Conservation (phyloP, 2,888 invertebrate genomes). For the Phlogophora meticulosa region DNA sequence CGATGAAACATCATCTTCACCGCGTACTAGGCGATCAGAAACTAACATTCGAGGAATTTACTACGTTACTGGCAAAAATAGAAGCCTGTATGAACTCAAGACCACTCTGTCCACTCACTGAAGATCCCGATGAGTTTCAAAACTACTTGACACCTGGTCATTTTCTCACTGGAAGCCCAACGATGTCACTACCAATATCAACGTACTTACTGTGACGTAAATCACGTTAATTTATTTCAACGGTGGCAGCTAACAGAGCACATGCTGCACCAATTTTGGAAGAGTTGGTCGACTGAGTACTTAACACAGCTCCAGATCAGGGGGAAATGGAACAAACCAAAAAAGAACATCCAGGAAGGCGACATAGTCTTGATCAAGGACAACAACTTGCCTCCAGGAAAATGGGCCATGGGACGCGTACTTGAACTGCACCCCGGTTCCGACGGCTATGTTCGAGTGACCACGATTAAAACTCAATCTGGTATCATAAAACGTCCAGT, state of each 20-base stretch:
- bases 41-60: too few species aligned
- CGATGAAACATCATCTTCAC: not conserved
- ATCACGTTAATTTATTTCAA: not conserved
- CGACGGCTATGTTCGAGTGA: conserved; percentile 1
- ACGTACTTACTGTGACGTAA: not conserved
- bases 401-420: conserved; percentile 7
- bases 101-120: too few species aligned
- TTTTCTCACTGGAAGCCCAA: too few species aligned
- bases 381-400: conserved; percentile 11
- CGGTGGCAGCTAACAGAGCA: conserved; percentile 1
- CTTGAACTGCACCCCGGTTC: conserved; percentile 1
- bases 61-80: too few species aligned
- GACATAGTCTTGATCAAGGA: conserved; percentile 8
- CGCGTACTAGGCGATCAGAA: too few species aligned
- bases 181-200: conserved; percentile 4
- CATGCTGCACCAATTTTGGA: conserved; percentile 3
- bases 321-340: not conserved
- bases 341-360: not conserved
- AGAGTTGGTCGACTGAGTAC: not conserved
- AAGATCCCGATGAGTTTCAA: too few species aligned
- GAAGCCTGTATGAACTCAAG: too few species aligned
- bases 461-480: conserved; percentile 6
- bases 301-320: conserved; percentile 4
- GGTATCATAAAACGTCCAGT: not conserved
- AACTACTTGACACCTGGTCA: too few species aligned